A percentile compares a stretch with the other conserved stretches of the same genome.
Evolutionary conservation across 2,888 invertebrate genomes (phyloP).

Genomic region (Ochlodes sylvanus): DNA sequence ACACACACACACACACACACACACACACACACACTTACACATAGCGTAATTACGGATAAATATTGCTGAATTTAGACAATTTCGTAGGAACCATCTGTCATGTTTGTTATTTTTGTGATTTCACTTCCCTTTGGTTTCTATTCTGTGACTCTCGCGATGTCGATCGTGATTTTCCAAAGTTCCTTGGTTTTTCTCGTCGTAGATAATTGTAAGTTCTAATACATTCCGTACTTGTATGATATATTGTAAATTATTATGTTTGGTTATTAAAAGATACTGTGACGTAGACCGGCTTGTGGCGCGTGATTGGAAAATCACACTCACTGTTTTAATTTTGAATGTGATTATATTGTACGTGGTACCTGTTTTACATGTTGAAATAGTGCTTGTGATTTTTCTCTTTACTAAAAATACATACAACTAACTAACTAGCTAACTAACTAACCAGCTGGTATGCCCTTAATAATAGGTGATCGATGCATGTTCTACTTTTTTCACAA

Average conservation of each 20-base stretch:
- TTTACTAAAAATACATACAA: background rate
- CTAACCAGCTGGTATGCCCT: too few relatives aligned
- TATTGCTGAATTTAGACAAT: background rate
- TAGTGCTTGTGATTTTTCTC: constrained; percentile 25
- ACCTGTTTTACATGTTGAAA: constrained; percentile 15
- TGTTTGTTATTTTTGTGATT: too few relatives aligned
- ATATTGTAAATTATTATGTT: constrained; percentile 49
- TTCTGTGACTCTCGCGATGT: constrained; percentile 7
- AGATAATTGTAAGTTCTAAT: constrained; percentile 42
- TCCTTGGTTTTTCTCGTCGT: constrained; percentile 64
- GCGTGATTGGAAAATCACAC: constrained; percentile 37
- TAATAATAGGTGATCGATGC: too few relatives aligned
- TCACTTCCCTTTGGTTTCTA: constrained; percentile 4
- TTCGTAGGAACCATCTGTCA: too few relatives aligned
- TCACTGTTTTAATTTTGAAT: constrained; percentile 38
- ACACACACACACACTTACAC: too few relatives aligned
- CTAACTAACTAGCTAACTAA: too few relatives aligned
- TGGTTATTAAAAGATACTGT: constrained; percentile 40
- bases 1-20: too few relatives aligned
- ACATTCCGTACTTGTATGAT: constrained; percentile 41
- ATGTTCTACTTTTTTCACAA: too few relatives aligned
- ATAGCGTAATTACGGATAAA: too few relatives aligned
- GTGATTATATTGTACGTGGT: constrained; percentile 11
- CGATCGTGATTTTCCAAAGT: constrained; percentile 61
- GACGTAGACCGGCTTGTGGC: constrained; percentile 6